These are phyloP conservation scores for Temnothorax curvispinosus DNA, from an alignment of 1,140 invertebrate genomes.

Conservation along the genomic window DNA sequence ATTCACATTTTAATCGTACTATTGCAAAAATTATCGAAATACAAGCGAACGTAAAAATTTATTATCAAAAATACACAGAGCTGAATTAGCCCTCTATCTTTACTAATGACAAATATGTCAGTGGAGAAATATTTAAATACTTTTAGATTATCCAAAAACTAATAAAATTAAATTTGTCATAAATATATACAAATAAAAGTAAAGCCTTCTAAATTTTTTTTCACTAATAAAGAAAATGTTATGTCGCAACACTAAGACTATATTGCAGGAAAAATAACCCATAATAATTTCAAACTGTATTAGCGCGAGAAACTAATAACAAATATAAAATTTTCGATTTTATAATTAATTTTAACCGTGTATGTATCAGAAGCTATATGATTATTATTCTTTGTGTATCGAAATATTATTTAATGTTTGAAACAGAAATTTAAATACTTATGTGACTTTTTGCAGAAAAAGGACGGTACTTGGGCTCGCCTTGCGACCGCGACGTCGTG, in stretches of 20 bases:
- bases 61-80: not conserved
- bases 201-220: not conserved
- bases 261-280: not conserved
- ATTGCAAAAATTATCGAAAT: not conserved
- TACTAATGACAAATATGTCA: not conserved
- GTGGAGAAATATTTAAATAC: not conserved
- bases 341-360: not conserved
- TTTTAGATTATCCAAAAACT: not conserved
- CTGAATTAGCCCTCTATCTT: not conserved
- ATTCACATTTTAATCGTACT: not conserved
- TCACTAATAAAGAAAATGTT: not conserved
- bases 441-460: slow-evolving; percentile 85
- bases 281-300: not conserved
- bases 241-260: not conserved
- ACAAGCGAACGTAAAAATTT: not conserved
- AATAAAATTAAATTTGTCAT: slow-evolving; percentile 3
- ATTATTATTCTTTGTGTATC: not conserved
- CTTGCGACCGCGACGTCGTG: slow-evolving; percentile 91
- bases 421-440: slow-evolving; percentile 33
- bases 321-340: not conserved
- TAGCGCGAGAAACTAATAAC: not conserved
- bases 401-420: not conserved
- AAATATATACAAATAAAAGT: not conserved
- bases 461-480: slow-evolving; percentile 91
- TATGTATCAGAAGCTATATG: not conserved